Conservation (phyloP, 2,888 invertebrate species). For the Limnephilus marmoratus region DNA sequence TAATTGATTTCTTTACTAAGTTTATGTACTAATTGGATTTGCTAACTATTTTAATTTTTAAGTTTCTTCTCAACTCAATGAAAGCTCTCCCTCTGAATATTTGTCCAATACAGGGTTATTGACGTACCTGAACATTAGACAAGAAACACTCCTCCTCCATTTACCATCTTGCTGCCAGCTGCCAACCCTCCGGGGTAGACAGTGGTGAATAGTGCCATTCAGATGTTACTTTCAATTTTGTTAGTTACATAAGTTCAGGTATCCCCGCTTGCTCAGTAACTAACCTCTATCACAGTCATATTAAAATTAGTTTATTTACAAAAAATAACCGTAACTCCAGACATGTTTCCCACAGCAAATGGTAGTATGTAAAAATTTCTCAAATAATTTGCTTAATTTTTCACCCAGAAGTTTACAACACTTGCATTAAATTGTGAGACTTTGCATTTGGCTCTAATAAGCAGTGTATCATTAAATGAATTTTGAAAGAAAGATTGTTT, state of each 20-base stretch:
- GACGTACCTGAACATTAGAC: constrained; percentile 7
- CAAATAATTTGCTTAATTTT: background rate
- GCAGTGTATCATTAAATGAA: background rate
- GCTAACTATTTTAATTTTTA: constrained; percentile 32
- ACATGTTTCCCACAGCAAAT: background rate
- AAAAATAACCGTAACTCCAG: background rate
- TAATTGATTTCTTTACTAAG: constrained; percentile 49
- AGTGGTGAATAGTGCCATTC: constrained; percentile 18
- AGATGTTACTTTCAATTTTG: background rate
- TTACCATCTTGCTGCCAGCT: background rate
- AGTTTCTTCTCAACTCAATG: constrained; percentile 18
- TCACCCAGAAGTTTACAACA: background rate
- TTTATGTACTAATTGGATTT: constrained; percentile 46
- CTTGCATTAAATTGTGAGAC: background rate
- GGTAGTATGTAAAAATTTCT: background rate
- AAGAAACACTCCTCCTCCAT: background rate
- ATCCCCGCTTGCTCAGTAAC: background rate
- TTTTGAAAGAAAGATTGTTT: background rate
- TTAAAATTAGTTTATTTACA: background rate
- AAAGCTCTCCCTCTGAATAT: constrained; percentile 4
- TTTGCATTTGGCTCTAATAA: background rate
- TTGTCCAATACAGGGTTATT: background rate
- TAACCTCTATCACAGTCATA: background rate
- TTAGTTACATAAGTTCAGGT: background rate
- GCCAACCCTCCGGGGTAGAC: background rate